phyloP scores from a whole-genome alignment of 2,797 vertebrate genomes.

The Buceros bicornis region DNA sequence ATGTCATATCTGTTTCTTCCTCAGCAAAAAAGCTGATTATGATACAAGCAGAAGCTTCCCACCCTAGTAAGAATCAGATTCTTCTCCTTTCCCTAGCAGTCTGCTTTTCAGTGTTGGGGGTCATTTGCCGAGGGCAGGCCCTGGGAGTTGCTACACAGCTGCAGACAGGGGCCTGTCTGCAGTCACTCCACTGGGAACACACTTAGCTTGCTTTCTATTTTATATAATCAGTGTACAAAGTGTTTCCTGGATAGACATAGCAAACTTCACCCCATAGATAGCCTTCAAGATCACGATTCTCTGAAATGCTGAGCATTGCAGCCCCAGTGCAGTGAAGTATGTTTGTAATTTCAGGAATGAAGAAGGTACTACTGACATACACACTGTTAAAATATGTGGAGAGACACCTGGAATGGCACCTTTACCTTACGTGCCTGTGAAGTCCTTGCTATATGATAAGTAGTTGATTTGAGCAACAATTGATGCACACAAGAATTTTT shows the following conservation, averaged over 20 bases:
- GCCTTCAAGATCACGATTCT: background rate
- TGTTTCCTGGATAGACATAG: background rate
- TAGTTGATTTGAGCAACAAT: background rate
- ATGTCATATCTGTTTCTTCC: constrained; percentile 19
- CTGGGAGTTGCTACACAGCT: background rate
- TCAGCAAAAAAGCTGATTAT: background rate
- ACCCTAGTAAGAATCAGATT: background rate
- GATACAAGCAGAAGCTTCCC: background rate
- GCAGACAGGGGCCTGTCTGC: background rate
- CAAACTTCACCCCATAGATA: background rate
- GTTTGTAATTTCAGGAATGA: background rate
- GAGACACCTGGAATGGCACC: background rate
- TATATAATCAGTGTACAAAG: background rate
- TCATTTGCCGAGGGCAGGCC: background rate
- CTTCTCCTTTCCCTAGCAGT: background rate
- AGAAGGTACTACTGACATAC: background rate
- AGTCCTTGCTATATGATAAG: background rate
- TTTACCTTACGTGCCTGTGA: background rate
- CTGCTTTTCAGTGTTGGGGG: background rate
- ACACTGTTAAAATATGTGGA: background rate
- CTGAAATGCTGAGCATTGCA: background rate
- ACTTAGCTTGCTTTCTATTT: background rate
- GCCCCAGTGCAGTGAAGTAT: background rate
- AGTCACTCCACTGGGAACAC: background rate
- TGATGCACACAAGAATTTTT: background rate